Percentiles rank a stretch among this genome's conserved stretches.
phyloP scores from a whole-genome alignment of 2,113 vertebrate genomes.

The Panthera leo region DNA sequence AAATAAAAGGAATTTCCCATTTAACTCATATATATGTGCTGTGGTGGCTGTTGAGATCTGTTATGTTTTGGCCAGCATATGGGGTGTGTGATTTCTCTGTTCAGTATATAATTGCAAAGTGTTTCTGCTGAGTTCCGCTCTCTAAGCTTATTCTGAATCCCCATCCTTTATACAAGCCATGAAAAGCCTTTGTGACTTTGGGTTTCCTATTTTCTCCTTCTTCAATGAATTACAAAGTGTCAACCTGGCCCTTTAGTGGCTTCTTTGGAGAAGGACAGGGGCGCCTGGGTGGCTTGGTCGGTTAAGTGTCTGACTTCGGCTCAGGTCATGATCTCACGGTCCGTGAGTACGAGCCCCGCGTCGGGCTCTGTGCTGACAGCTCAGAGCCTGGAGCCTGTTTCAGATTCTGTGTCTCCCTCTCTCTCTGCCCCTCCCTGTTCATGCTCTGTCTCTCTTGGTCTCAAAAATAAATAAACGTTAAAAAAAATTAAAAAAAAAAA shows the following conservation, averaged over 20 bases:
- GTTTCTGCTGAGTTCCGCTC: background rate
- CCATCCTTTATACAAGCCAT: background rate
- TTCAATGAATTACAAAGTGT: background rate
- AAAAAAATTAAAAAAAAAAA: no score
- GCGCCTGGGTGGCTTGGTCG: no score
- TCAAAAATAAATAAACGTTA: no score
- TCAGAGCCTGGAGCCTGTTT: no score
- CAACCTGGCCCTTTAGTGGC: background rate
- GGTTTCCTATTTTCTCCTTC: background rate
- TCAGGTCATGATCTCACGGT: no score
- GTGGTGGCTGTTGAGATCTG: background rate
- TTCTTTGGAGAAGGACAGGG: background rate
- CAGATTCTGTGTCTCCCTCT: no score
- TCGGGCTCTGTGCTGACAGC: no score
- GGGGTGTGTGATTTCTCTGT: background rate
- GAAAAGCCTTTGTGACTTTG: background rate
- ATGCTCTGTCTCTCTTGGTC: no score
- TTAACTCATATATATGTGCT: background rate
- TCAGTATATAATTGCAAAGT: background rate
- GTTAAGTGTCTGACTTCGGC: no score
- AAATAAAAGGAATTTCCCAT: background rate
- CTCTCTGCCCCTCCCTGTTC: no score
- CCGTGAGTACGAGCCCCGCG: no score
- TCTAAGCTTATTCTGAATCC: background rate
- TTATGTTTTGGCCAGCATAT: background rate